Evolutionary conservation across 2,113 vertebrate genomes (phyloP).

Genomic region (Girardinichthys multiradiatus): DNA sequence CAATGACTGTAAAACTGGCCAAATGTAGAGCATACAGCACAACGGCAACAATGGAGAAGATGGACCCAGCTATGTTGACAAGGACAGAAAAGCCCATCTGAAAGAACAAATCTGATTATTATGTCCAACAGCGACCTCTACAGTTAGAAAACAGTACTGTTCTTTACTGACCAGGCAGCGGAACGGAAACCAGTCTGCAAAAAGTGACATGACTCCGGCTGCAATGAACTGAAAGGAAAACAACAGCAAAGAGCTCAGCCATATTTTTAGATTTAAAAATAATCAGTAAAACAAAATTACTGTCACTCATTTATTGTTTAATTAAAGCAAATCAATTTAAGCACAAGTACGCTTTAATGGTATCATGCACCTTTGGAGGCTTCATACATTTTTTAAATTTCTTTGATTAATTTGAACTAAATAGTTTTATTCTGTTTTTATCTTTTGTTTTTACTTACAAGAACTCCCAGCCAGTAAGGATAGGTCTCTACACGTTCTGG

Average conservation of each 20-base stretch:
- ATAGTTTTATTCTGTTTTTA: too few species aligned
- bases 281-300: background rate
- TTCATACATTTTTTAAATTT: background rate
- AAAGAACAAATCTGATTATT: background rate
- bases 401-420: too few species aligned
- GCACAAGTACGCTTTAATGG: too few species aligned
- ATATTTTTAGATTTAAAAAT: background rate
- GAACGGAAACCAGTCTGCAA: constrained; percentile 28
- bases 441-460: constrained; percentile 50
- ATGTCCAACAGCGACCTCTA: background rate
- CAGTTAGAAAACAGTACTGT: background rate
- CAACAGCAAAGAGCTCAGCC: background rate
- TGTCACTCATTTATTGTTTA: too few species aligned
- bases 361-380: too few species aligned
- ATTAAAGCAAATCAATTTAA: background rate
- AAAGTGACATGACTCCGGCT: constrained; percentile 48
- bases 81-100: constrained; percentile 53
- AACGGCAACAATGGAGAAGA: constrained; percentile 43
- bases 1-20: rapidly evolving
- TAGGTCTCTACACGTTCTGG: constrained; percentile 34
- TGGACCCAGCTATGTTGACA: constrained; percentile 37
- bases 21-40: constrained; percentile 61
- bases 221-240: constrained; percentile 44
- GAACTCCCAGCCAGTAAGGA: constrained; percentile 64
- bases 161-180: constrained; percentile 52